Conservation (phyloP, 2,888 invertebrate species). For the Cataglyphis cursor region DNA sequence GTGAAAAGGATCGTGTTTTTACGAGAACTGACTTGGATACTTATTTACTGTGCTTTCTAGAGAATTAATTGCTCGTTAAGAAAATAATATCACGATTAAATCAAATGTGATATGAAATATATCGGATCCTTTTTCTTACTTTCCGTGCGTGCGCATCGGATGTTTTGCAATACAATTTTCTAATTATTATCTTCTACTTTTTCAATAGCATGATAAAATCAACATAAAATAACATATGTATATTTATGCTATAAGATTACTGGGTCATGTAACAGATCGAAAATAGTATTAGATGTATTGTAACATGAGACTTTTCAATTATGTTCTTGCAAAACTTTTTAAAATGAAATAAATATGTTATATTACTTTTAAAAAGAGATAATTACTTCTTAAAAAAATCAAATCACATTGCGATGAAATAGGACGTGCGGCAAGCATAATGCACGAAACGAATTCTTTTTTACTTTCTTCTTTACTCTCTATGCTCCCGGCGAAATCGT, state of each 20-base stretch:
- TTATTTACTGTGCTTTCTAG: constrained; percentile 32
- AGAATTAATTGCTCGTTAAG: constrained; percentile 18
- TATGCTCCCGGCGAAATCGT: constrained; percentile 44
- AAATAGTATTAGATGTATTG: neutral
- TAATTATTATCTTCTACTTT: constrained; percentile 28
- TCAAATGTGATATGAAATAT: constrained; percentile 1
- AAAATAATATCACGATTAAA: constrained; percentile 12
- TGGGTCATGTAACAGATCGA: neutral
- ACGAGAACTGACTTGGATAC: neutral
- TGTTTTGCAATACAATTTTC: constrained; percentile 32
- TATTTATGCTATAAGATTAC: constrained; percentile 10
- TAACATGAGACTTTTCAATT: neutral
- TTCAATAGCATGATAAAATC: constrained; percentile 11
- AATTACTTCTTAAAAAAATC: constrained; percentile 40
- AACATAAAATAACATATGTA: neutral
- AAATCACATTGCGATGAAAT: constrained; percentile 29
- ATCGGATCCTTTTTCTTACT: constrained; percentile 17
- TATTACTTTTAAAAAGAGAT: constrained; percentile 17
- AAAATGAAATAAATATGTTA: neutral
- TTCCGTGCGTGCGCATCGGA: neutral
- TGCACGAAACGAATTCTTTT: constrained; percentile 42
- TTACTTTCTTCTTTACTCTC: constrained; percentile 58
- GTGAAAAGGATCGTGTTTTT: neutral
- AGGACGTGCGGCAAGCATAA: constrained; percentile 41
- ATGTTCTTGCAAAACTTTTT: neutral